Conservation (phyloP, 2,888 invertebrate genomes). For the Acholoe squamosa region DNA sequence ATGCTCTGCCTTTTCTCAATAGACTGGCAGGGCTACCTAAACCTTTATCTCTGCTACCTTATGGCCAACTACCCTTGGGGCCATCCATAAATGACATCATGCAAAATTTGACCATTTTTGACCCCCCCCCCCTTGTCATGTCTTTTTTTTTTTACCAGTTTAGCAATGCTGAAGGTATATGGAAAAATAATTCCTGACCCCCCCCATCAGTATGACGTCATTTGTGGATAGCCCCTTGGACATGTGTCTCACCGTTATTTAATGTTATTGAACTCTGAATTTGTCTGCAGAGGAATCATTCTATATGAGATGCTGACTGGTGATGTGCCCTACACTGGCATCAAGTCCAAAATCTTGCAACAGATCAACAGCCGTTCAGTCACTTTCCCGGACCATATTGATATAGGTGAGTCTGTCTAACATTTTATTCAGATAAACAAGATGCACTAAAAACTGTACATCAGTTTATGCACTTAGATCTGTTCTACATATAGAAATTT, state of each 20-base stretch:
- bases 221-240: neutral
- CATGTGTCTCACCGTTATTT: neutral
- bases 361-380: neutral
- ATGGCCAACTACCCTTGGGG: neutral
- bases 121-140: neutral
- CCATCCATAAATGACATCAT: too few species aligned
- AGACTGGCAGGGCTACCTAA: too few species aligned
- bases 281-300: neutral
- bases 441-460: neutral
- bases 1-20: too few species aligned
- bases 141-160: neutral
- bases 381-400: neutral
- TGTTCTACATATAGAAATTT: too few species aligned
- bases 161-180: too few species aligned
- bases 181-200: too few species aligned
- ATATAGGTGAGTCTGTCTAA: neutral
- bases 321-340: neutral
- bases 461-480: neutral
- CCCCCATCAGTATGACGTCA: too few species aligned
- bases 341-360: constrained; percentile 20
- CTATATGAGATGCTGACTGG: constrained; percentile 10
- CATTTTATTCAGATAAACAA: neutral
- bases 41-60: neutral
- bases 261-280: neutral
- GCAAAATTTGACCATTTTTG: too few species aligned